Base-by-base conservation (phyloP, 2,113 vertebrate genomes). In the Trematomus loennbergii region DNA sequence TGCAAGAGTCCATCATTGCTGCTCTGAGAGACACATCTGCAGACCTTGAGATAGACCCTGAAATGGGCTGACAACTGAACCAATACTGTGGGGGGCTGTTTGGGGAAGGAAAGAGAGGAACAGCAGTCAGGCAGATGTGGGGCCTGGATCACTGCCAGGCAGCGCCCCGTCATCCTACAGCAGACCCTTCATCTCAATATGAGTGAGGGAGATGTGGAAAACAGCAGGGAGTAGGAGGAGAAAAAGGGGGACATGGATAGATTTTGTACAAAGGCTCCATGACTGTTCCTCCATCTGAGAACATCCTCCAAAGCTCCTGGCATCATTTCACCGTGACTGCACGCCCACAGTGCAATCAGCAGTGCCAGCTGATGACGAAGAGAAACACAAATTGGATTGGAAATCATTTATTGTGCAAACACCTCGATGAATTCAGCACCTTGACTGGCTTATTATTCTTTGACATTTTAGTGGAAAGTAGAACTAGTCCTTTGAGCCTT, bases 41-140 rank as follows among this genome's bases (percentile, higher is more conserved):
- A 92, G 87, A 89, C 89, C 90, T 89, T 86, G 87, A 91, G 84
- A 90, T 79, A 86, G 82, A 88, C 90, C 88, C 91, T 91, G 91
- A 91, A 93, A 92, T 76, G 84, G 88, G 86, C 79, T 79, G 80
- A 89, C 91, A 91, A 92, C 90, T 92, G 88, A 91, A 90, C 86
- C 88, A 90, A 85, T 87, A 88, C 87, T 88, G 86, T 84, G 82
- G 86, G 90, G 90, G 88, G 86, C 68, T 78, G 75, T 69, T 75
- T 79, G 72, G 85, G 72, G 75, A 72, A 71, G 76, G 80, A 78
- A 71, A 81, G 89, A 88, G 78, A 87, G 81, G 65, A 93, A 92
- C 92, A 95, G 93, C 93, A 93, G 94, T 90, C 69, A 69, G 88
- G 78, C 95, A 95, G 94, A 95, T 96, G 95, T 95, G 92, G 81